phyloP scores from a whole-genome alignment of 2,797 vertebrate species.

The Chloroceryle amazona region DNA sequence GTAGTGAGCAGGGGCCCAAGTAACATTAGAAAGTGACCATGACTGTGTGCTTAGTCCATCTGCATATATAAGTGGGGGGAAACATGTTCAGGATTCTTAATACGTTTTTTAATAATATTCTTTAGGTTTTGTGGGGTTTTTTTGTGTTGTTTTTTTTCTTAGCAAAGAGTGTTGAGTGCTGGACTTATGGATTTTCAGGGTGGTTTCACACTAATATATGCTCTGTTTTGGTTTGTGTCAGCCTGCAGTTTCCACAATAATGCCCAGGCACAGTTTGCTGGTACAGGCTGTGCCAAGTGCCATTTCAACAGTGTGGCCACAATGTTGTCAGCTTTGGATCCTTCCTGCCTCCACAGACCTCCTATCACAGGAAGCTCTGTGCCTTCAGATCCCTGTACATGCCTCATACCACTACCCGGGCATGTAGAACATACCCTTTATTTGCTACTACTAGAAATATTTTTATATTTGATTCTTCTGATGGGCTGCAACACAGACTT shows the following conservation, averaged over 20 bases:
- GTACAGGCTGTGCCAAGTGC: neutral
- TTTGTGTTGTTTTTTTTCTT: no score
- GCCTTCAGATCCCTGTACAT: neutral
- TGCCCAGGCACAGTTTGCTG: neutral
- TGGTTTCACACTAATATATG: neutral
- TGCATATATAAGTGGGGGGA: fast-evolving
- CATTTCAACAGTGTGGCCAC: neutral
- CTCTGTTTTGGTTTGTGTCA: neutral
- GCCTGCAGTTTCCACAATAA: neutral
- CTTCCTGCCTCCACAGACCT: neutral
- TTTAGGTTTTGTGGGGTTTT: neutral
- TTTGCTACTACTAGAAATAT: neutral
- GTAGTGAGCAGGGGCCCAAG: neutral
- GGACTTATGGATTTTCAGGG: neutral
- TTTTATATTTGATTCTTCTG: neutral
- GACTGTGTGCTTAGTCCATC: neutral
- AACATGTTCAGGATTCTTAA: neutral
- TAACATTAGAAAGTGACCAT: neutral
- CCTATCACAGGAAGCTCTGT: neutral
- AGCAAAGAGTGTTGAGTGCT: neutral
- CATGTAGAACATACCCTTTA: neutral
- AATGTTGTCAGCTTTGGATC: neutral
- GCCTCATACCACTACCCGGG: neutral
- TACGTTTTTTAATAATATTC: neutral
- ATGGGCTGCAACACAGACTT: neutral